Conservation (phyloP, 2,888 invertebrate genomes). For the Drosophila ustulata region DNA sequence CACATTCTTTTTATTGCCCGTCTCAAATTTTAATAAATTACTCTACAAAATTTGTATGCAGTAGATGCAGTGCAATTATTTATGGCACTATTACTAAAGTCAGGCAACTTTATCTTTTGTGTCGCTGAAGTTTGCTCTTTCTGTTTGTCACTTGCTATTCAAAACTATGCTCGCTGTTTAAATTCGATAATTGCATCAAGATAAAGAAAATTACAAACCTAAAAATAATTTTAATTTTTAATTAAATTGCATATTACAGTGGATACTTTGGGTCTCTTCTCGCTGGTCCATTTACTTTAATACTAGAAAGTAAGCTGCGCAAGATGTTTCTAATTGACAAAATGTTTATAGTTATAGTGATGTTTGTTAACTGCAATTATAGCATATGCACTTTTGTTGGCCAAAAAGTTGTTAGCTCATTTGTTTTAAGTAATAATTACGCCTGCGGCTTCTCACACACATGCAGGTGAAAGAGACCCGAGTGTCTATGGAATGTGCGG, state of each 20-base stretch:
- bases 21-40: slow-evolving; percentile 9
- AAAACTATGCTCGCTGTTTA: too few relatives aligned
- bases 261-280: too few relatives aligned
- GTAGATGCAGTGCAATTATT: background rate
- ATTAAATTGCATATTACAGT: too few relatives aligned
- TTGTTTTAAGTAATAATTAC: slow-evolving; percentile 71
- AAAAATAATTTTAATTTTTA: too few relatives aligned
- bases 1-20: background rate
- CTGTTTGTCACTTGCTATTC: too few relatives aligned
- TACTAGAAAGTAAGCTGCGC: too few relatives aligned
- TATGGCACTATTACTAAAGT: background rate
- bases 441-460: slow-evolving; percentile 45
- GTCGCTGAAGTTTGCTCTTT: background rate
- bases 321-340: background rate
- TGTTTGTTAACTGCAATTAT: slow-evolving; percentile 7
- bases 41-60: slow-evolving; percentile 14
- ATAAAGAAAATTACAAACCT: too few relatives aligned
- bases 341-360: background rate
- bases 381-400: slow-evolving; percentile 22
- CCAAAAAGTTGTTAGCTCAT: slow-evolving; percentile 49
- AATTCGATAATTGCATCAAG: too few relatives aligned
- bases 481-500: slow-evolving; percentile 28
- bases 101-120: background rate
- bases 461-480: slow-evolving; percentile 5
- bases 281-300: too few relatives aligned